These are phyloP conservation scores for Rhadina sibilatrix DNA, from an alignment of 2,113 vertebrate species.

Conservation along the genomic window DNA sequence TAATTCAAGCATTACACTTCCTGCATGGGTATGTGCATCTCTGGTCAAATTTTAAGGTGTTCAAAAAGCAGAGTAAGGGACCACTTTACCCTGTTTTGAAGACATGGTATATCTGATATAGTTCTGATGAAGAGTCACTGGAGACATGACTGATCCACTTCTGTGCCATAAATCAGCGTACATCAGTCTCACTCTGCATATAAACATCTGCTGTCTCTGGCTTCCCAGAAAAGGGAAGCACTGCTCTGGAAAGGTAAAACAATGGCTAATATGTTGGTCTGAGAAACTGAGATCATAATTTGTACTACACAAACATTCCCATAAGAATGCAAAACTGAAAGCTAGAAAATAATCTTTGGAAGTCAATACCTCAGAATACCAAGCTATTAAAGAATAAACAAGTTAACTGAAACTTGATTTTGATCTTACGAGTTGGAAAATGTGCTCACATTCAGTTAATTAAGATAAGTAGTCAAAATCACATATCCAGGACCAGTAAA, in stretches of 20 bases:
- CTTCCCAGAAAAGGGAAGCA: neutral
- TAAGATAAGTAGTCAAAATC: neutral
- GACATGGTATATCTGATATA: neutral
- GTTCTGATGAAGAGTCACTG: neutral
- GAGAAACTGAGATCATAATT: neutral
- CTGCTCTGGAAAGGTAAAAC: neutral
- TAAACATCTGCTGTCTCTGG: neutral
- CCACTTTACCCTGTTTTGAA: neutral
- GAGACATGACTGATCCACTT: neutral
- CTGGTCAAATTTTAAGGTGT: neutral
- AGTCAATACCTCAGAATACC: neutral
- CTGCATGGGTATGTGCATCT: neutral
- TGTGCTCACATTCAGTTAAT: neutral
- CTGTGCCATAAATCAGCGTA: neutral
- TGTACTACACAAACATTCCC: neutral
- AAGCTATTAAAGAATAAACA: neutral
- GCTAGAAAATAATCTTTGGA: neutral
- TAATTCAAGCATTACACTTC: neutral
- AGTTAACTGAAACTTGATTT: neutral
- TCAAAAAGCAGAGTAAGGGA: neutral
- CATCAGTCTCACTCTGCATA: fast-evolving
- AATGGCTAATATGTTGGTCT: neutral
- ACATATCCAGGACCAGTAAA: neutral
- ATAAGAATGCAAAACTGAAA: neutral
- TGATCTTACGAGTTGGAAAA: neutral